Percentiles rank a stretch among this genome's conserved stretches.
Conservation (phyloP, 1,140 invertebrate species). For the Drosophila nebulosa region DNA sequence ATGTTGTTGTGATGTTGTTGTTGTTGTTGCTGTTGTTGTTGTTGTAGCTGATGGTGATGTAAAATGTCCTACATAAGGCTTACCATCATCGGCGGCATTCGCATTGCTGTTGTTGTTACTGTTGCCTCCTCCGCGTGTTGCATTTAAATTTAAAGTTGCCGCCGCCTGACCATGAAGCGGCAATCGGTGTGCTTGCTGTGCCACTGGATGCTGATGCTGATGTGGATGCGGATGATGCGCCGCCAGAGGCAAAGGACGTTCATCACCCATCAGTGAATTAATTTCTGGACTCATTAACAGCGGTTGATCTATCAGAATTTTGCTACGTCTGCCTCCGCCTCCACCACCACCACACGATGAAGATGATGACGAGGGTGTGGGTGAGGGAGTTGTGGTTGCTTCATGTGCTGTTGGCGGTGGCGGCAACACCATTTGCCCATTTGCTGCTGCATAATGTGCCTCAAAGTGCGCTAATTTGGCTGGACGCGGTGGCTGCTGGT, state of each 20-base stretch:
- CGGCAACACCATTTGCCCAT: constrained; percentile 48
- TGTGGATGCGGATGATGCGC: constrained; percentile 24
- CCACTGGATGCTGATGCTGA: constrained; percentile 36
- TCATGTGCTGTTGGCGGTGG: constrained; percentile 51
- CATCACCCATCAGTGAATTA: constrained; percentile 76
- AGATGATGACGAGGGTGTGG: constrained; percentile 55
- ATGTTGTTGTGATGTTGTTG: constrained; percentile 48
- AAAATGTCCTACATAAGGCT: constrained; percentile 55
- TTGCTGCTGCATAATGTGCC: constrained; percentile 46
- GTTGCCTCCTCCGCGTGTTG: constrained; percentile 15
- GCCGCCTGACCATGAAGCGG: constrained; percentile 54
- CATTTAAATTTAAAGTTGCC: constrained; percentile 43
- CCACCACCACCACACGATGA: constrained; percentile 44
- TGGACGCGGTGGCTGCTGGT: constrained; percentile 69
- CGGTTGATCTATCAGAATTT: constrained; percentile 65
- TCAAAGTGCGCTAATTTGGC: constrained; percentile 74
- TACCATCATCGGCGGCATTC: constrained; percentile 65
- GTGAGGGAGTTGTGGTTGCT: constrained; percentile 59
- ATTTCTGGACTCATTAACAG: constrained; percentile 80
- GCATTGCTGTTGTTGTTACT: constrained; percentile 25
- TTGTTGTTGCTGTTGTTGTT: constrained; percentile 44
- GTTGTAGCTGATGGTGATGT: constrained; percentile 29
- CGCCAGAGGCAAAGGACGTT: constrained; percentile 58
- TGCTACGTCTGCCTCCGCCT: constrained; percentile 38
- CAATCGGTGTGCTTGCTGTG: constrained; percentile 22